Base-by-base conservation (phyloP, 1,140 invertebrate species). In the Drosophila ficusphila region DNA sequence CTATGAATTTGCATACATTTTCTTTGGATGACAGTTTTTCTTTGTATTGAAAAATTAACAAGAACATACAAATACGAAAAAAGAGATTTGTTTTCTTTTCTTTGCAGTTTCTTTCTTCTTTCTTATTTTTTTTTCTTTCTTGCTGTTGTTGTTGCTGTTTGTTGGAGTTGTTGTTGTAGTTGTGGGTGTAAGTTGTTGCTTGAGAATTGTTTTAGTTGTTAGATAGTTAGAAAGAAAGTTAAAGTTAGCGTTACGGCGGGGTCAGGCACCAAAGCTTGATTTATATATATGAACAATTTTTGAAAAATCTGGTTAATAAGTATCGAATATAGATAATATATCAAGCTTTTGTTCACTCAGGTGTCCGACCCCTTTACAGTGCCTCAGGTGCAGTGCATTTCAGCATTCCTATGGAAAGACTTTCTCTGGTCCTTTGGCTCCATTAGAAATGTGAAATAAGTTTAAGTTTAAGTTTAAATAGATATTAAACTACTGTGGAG, bases 11-110 rank as follows among this genome's bases (percentile, higher is more conserved):
- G 78, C 86, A 90, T 83, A 89, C 76, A 89, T 89, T 90, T 90
- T 90, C 89, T 86, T 89, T 89, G 76, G 72, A 88, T 90, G 89
- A 90, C 75, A 90, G 85, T 89, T 78, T 90, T 90, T 72, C 79
- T 85, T 83, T 89, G 62, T 88, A 76, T 68, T 81, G 62, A 75
- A 74, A 89, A 90, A 89, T 90, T 89, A 90, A 90, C 89, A 90
- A 90, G 61, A 90, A 90, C 89, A 90, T 89, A 90, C 89, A 90
- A 90, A 90, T 90, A 90, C 89, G 89, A 90, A 90, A 90, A 90
- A 90, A 90, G 89, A 90, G 89, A 90, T 90, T 90, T 90, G 61
- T 81, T 74, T 76, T 33, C 60, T 58, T 60, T 54, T 53, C 36
- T 70, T 70, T 57, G 62, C 61, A 69, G 44, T 65, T 74, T 64